Conservation (phyloP, 2,113 vertebrate species). For the Ictalurus furcatus region DNA sequence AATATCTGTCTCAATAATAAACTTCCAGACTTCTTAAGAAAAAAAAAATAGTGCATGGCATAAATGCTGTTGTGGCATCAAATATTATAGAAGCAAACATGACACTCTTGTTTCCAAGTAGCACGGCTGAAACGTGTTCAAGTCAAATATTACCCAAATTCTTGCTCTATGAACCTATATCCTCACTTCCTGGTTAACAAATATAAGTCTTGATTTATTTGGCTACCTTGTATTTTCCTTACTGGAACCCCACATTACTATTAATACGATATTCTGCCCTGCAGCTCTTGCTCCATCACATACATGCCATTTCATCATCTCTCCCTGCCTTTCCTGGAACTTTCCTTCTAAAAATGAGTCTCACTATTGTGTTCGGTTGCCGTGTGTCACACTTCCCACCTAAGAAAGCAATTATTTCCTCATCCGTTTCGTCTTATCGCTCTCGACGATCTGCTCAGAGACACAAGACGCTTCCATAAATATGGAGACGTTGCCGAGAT, state of each 20-base stretch:
- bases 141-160: not conserved
- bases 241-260: not conserved
- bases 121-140: not conserved
- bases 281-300: conserved; percentile 15
- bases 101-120: not conserved
- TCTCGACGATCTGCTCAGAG: conserved; percentile 73
- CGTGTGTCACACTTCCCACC: conserved; percentile 56
- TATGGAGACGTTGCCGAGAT: conserved; percentile 62
- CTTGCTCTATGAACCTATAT: not conserved
- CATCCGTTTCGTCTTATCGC: conserved; percentile 73
- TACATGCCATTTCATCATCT: conserved; percentile 34
- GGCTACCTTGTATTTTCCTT: conserved; percentile 2
- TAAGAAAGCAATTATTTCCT: conserved; percentile 71
- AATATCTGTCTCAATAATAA: not conserved
- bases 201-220: not conserved
- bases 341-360: conserved; percentile 28
- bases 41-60: not conserved
- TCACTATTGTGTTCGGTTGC: conserved; percentile 49
- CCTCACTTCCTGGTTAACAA: not conserved
- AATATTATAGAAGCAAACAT: not conserved
- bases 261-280: conserved; percentile 22
- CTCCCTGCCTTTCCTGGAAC: conserved; percentile 23
- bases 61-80: not conserved
- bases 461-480: conserved; percentile 77
- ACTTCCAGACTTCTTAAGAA: not conserved